These are phyloP conservation scores for Helicoverpa zea DNA, from an alignment of 1,140 invertebrate species.

Conservation along the genomic window DNA sequence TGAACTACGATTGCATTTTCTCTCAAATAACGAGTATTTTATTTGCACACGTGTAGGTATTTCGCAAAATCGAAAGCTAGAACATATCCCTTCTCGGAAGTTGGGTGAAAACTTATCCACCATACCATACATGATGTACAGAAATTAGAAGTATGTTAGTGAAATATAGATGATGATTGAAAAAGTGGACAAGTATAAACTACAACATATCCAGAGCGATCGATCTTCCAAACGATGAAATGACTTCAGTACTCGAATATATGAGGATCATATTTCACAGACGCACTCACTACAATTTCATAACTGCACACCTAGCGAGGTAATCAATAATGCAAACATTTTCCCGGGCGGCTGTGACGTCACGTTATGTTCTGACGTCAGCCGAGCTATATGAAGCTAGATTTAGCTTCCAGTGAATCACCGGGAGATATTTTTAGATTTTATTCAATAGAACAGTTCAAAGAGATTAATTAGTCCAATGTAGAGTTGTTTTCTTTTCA, in stretches of 20 bases:
- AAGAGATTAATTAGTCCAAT: conserved; percentile 3
- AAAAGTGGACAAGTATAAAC: too few species aligned
- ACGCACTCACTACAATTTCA: conserved; percentile 4
- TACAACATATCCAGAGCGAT: too few species aligned
- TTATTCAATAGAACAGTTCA: conserved; percentile 20
- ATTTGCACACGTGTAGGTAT: too few species aligned
- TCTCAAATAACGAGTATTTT: too few species aligned
- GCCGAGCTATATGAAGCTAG: neutral
- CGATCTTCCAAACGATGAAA: too few species aligned
- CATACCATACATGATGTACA: too few species aligned
- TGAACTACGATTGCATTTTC: too few species aligned
- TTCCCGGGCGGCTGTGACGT: neutral
- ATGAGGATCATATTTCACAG: neutral
- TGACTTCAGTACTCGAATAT: neutral
- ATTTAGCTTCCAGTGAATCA: conserved; percentile 28
- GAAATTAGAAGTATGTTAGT: too few species aligned
- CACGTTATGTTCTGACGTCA: neutral
- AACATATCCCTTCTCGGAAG: too few species aligned
- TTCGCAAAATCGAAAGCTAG: too few species aligned
- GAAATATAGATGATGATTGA: too few species aligned
- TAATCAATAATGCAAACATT: conserved; percentile 28
- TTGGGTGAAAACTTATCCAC: too few species aligned
- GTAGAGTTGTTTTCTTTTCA: neutral
- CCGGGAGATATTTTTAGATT: conserved; percentile 18
- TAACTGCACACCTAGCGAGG: conserved; percentile 14